Conservation (phyloP, 2,797 vertebrate genomes). For the Nannoperca obscura region DNA sequence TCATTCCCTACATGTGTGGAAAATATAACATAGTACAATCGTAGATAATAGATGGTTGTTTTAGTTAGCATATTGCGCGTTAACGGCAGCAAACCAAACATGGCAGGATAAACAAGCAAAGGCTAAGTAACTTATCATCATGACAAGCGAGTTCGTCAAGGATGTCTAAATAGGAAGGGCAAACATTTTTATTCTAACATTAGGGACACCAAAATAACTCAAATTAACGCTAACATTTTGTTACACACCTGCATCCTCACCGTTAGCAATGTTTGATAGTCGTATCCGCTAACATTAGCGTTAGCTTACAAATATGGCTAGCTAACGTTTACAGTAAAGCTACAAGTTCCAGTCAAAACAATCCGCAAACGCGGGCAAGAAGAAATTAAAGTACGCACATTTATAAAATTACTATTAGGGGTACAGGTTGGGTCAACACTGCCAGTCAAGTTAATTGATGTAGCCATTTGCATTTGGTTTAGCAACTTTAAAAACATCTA, state of each 20-base stretch:
- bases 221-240: not conserved
- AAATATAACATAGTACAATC: not conserved
- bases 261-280: not conserved
- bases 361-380: not conserved
- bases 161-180: not conserved
- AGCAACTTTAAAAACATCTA: slow-evolving; percentile 41
- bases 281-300: slow-evolving; percentile 27
- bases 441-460: not conserved
- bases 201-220: rapidly evolving
- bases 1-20: not conserved
- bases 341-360: slow-evolving; percentile 51
- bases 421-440: not conserved
- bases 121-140: not conserved
- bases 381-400: not conserved
- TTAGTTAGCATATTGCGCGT: not conserved
- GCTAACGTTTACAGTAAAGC: slow-evolving; percentile 31
- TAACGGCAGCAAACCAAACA: not conserved
- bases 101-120: not conserved
- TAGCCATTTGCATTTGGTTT: not conserved
- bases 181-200: not conserved
- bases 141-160: not conserved
- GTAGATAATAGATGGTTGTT: not conserved
- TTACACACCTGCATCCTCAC: not conserved
- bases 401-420: not conserved
- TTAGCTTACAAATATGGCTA: slow-evolving; percentile 23